Evolutionary conservation across 2,888 invertebrate species (phyloP), one percentile per base, ranked within the genome.

Genomic region (Clostera curtula): DNA sequence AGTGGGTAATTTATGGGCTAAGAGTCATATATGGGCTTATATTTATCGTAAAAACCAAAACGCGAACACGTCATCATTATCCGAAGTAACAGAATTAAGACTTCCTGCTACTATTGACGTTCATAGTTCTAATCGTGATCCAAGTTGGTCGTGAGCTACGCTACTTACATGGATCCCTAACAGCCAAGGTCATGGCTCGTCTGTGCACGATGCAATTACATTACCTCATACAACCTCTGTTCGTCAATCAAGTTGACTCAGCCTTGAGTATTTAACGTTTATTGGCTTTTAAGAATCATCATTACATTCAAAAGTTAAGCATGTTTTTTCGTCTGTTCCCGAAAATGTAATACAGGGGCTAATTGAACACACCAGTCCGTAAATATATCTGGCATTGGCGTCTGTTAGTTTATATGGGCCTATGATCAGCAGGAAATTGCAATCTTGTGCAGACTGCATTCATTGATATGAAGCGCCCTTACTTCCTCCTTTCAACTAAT

Each of bases 101-200:
- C 36, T 50, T 47, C 44, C 44, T 47, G 30, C 21, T 37, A 31
- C 34, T 9, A 39, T 36, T 34, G 24, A 36, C 26, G 31, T 20
- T 19, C 14, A 25, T 26, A 29, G 32, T 34, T 25, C 31, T 27
- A 45, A 33, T 59, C 64, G 60, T 59, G 59, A 43, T 43, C 27
- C 24, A 35, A 34, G 29, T 16, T 13, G 29, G 18, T 52, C 56
- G 59, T 62, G 63, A 52, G 35, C 39, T 53, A 59, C 55, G 50
- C 53, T 37, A 29, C 25, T 30, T 36, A 25, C 27, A 25, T 34
- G 33, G 37, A 36, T 3, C 15, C 35, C 46, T 42, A 36, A 29
- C 37, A 36, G 40, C 24, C 56, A 67, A 67, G 68, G 68, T 56
- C 61, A 43, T 20, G 40, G 44, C 29, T 37, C 36, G 47, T 50